These are phyloP conservation scores for Gonatopus flavifemur DNA, from an alignment of 1,140 invertebrate species.

Conservation along the genomic window DNA sequence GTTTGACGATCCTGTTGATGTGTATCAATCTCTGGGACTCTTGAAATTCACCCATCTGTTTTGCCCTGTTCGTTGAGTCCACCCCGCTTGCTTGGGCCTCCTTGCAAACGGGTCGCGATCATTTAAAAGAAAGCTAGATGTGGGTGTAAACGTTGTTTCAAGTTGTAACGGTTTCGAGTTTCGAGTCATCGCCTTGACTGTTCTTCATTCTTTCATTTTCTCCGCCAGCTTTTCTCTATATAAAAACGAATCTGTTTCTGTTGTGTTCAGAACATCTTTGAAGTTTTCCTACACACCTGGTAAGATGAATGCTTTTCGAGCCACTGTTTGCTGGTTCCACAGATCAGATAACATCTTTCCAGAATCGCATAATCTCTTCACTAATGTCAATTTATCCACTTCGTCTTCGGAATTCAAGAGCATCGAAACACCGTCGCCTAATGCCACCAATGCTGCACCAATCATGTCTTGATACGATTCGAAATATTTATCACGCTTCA, in stretches of 20 bases:
- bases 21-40: no score
- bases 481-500: constrained; percentile 10
- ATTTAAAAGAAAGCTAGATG: neutral
- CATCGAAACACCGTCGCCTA: no score
- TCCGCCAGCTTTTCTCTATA: neutral
- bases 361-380: neutral
- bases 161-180: no score
- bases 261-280: neutral
- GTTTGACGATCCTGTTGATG: neutral
- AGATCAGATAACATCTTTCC: neutral
- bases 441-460: neutral
- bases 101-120: neutral
- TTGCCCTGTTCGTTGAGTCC: no score
- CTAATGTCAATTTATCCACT: neutral
- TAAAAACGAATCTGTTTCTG: constrained; percentile 1
- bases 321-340: neutral
- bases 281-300: neutral
- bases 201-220: no score
- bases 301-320: neutral
- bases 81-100: neutral
- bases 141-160: neutral
- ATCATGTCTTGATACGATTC: neutral
- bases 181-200: no score
- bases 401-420: no score
- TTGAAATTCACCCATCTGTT: no score